Evolutionary conservation across 2,888 invertebrate genomes (phyloP).

Genomic region (Patella pellucida): DNA sequence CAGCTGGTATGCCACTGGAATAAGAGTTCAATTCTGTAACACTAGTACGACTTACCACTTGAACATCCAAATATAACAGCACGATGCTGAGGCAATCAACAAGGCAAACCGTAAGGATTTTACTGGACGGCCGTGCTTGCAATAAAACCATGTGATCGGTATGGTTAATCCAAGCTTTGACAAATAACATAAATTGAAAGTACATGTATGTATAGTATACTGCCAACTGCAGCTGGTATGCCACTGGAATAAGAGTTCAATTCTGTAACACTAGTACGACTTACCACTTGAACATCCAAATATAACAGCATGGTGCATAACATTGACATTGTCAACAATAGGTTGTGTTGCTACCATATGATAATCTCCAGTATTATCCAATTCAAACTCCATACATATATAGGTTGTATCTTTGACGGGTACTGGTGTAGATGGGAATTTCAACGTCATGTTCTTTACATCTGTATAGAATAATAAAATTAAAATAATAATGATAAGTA

Average conservation of each 20-base stretch:
- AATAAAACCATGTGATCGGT: too few relatives aligned
- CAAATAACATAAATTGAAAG: too few relatives aligned
- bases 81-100: too few relatives aligned
- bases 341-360: conserved; percentile 42
- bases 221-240: too few relatives aligned
- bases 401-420: conserved; percentile 41
- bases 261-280: not conserved
- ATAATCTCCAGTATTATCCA: conserved; percentile 31
- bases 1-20: too few relatives aligned
- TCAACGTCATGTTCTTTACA: conserved; percentile 27
- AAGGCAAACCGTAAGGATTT: too few relatives aligned
- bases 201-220: too few relatives aligned
- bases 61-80: conserved; percentile 38
- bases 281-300: conserved; percentile 34
- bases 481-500: too few relatives aligned
- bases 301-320: conserved; percentile 42
- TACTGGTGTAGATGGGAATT: conserved; percentile 28
- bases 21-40: too few relatives aligned
- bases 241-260: too few relatives aligned
- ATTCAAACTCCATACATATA: conserved; percentile 41
- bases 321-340: conserved; percentile 39
- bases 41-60: conserved; percentile 21
- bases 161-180: too few relatives aligned
- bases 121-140: too few relatives aligned
- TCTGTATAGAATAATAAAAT: conserved; percentile 27